phyloP scores from a whole-genome alignment of 2,797 vertebrate genomes.

The Leptatherina wallacei region DNA sequence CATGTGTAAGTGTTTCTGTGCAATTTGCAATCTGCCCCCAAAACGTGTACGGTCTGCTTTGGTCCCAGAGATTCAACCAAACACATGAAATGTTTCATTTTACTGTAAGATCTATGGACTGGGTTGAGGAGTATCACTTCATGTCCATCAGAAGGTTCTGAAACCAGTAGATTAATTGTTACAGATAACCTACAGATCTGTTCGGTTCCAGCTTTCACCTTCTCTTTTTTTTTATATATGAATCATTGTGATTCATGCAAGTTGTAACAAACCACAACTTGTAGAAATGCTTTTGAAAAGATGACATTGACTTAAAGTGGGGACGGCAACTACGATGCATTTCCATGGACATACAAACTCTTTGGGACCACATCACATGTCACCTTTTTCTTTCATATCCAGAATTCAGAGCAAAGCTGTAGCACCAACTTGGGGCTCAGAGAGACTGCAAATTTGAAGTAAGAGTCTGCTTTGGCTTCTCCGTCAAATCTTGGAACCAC shows the following conservation, averaged over 20 bases:
- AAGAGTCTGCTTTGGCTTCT: constrained; percentile 13
- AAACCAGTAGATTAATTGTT: constrained; percentile 13
- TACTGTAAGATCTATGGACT: background rate
- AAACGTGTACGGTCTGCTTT: constrained; percentile 39
- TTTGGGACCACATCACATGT: constrained; percentile 27
- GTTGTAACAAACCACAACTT: background rate
- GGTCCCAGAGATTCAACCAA: constrained; percentile 45
- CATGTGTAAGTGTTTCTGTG: constrained; percentile 21
- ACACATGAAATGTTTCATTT: constrained; percentile 14
- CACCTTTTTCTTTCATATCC: background rate
- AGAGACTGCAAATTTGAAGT: constrained; percentile 16
- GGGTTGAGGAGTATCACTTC: background rate
- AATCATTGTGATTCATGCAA: constrained; percentile 1
- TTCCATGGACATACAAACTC: constrained; percentile 30
- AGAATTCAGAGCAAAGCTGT: constrained; percentile 28
- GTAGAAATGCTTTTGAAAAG: background rate
- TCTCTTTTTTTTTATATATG: constrained; percentile 2
- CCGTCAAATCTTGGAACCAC: constrained; percentile 27
- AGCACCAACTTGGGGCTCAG: constrained; percentile 17
- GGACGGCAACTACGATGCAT: background rate
- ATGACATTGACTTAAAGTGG: background rate
- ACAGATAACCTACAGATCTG: constrained; percentile 22
- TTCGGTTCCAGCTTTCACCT: background rate
- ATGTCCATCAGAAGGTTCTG: constrained; percentile 1
- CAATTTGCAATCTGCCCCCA: constrained; percentile 37